Percentiles rank a stretch among this genome's conserved stretches.
These are phyloP conservation scores for Physocephala rufipes DNA, from an alignment of 2,888 invertebrate species.

Conservation along the genomic window DNA sequence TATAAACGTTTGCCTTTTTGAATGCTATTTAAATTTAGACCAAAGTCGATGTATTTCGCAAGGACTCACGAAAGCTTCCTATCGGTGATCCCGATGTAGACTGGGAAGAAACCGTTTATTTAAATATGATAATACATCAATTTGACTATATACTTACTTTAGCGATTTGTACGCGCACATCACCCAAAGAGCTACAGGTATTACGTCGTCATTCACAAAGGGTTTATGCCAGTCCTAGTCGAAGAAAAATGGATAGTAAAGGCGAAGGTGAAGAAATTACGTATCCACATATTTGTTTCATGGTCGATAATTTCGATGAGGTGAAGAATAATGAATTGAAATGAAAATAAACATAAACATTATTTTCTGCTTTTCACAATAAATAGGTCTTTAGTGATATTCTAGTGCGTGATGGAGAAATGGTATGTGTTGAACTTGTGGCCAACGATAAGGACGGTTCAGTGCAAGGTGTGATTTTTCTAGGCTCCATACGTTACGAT, in stretches of 20 bases:
- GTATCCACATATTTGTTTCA: slow-evolving; percentile 98
- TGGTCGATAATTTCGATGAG: slow-evolving; percentile 99
- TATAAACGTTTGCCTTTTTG: background rate
- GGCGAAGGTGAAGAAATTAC: slow-evolving; percentile 98
- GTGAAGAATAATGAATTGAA: slow-evolving; percentile 64
- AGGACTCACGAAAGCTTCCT: slow-evolving; percentile 95
- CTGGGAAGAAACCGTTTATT: slow-evolving; percentile 99
- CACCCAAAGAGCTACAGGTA: slow-evolving; percentile 97
- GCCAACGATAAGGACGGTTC: slow-evolving; percentile 88
- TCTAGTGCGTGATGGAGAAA: slow-evolving; percentile 95
- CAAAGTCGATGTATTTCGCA: slow-evolving; percentile 96
- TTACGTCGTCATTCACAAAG: slow-evolving; percentile 89
- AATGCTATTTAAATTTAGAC: slow-evolving; percentile 70
- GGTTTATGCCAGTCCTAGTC: slow-evolving; percentile 97
- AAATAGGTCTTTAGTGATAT: slow-evolving; percentile 96
- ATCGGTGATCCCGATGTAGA: slow-evolving; percentile 96
- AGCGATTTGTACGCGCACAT: slow-evolving; percentile 97
- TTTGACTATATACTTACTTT: slow-evolving; percentile 97
- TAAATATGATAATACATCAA: slow-evolving; percentile 97
- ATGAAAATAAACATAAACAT: slow-evolving; percentile 4
- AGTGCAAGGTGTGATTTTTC: slow-evolving; percentile 93
- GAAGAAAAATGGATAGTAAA: slow-evolving; percentile 96
- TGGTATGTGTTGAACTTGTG: slow-evolving; percentile 98
- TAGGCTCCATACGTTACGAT: slow-evolving; percentile 97
- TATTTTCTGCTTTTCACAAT: background rate